phyloP scores from a whole-genome alignment of 37 sponge, comb jelly and placozoan species.

The Halisarca cf. caerulea region DNA sequence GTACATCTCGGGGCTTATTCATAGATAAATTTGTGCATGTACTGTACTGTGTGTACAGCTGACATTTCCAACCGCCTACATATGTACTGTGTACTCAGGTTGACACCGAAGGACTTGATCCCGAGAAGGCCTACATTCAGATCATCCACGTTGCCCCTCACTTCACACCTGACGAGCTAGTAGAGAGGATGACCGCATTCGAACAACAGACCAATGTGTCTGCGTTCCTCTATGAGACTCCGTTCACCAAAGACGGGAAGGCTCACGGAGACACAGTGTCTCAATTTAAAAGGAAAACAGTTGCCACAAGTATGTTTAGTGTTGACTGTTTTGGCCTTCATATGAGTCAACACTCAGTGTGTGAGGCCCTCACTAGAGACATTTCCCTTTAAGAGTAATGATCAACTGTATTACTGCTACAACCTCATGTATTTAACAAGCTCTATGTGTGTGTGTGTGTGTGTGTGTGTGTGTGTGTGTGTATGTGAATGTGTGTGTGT shows the following conservation, averaged over 20 bases:
- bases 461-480: too few species aligned
- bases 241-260: constrained; percentile 81
- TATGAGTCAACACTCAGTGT: too few species aligned
- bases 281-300: constrained; percentile 87
- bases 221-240: constrained; percentile 85
- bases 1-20: too few species aligned
- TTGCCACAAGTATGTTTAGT: constrained; percentile 81
- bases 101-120: constrained; percentile 47
- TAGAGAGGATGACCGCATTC: constrained; percentile 74
- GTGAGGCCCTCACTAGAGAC: too few species aligned
- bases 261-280: constrained; percentile 59
- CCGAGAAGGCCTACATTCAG: constrained; percentile 81
- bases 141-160: constrained; percentile 89
- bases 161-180: constrained; percentile 66
- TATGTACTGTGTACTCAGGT: constrained; percentile 65
- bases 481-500: too few species aligned
- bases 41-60: background rate
- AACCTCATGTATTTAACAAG: background rate
- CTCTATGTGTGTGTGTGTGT: constrained; percentile 16
- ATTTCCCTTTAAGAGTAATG: too few species aligned
- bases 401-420: too few species aligned
- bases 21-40: too few species aligned
- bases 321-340: background rate
- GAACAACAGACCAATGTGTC: constrained; percentile 75
- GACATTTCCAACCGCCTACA: too few species aligned